Evolutionary conservation across 1,140 invertebrate species (phyloP).

Genomic region (Macrobrachium rosenbergii): DNA sequence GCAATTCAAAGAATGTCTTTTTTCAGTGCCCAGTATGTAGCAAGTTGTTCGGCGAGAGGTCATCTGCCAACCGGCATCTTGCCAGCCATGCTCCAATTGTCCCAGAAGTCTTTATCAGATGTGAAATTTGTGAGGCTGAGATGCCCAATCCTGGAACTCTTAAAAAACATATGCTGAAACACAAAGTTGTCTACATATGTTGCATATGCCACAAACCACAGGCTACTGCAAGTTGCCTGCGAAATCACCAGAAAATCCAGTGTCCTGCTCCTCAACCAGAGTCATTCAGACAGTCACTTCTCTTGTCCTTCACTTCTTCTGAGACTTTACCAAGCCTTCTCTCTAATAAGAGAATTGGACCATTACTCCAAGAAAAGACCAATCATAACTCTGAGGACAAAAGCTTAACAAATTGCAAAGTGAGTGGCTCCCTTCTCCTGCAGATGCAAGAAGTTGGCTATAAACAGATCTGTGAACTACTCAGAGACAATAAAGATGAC

Average conservation of each 20-base stretch:
- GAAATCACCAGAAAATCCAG: neutral
- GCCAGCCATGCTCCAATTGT: constrained; percentile 1
- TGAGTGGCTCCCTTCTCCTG: neutral
- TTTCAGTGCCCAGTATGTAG: constrained; percentile 29
- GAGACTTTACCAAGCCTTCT: constrained; percentile 28
- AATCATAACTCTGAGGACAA: neutral
- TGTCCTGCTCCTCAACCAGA: neutral
- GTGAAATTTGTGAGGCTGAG: neutral
- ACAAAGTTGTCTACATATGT: constrained; percentile 37
- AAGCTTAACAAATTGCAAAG: neutral
- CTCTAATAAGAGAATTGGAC: constrained; percentile 21
- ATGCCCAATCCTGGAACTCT: neutral
- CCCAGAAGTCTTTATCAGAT: neutral
- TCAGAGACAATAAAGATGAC: neutral
- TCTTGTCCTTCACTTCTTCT: constrained; percentile 11
- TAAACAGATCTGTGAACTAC: constrained; percentile 25
- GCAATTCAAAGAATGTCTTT: constrained; percentile 7
- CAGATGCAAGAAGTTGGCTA: constrained; percentile 33
- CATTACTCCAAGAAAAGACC: neutral
- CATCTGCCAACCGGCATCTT: constrained; percentile 20
- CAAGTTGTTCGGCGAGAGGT: constrained; percentile 8
- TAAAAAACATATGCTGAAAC: constrained; percentile 13
- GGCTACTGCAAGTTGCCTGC: constrained; percentile 20
- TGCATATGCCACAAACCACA: constrained; percentile 26
- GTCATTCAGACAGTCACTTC: constrained; percentile 3